Conservation (phyloP, 2,113 vertebrate species). For the Corythoichthys intestinalis region DNA sequence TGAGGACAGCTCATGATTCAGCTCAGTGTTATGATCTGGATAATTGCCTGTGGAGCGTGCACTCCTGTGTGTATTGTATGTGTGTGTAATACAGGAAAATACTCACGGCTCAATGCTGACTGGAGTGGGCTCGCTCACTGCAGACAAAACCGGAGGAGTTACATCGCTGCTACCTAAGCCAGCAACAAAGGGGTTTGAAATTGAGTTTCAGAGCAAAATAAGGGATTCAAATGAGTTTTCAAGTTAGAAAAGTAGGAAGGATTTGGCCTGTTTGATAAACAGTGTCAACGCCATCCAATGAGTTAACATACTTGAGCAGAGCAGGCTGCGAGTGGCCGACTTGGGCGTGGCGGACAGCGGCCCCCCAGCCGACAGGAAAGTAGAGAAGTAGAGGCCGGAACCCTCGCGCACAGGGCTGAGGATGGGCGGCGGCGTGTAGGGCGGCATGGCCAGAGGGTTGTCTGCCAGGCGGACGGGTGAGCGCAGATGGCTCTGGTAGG, state of each 20-base stretch:
- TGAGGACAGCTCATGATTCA: background rate
- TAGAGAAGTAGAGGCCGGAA: conserved; percentile 95
- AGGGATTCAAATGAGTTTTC: background rate
- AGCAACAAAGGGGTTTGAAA: conserved; percentile 14
- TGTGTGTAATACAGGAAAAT: background rate
- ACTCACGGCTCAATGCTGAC: conserved; percentile 99
- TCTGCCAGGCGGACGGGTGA: conserved; percentile 89
- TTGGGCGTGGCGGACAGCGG: conserved; percentile 89
- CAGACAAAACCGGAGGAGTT: conserved; percentile 87
- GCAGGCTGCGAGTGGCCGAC: conserved; percentile 87
- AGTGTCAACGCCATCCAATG: too few relatives aligned
- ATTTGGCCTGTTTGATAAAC: background rate
- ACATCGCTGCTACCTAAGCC: conserved; percentile 87
- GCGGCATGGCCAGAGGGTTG: conserved; percentile 87
- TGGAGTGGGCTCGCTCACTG: conserved; percentile 89
- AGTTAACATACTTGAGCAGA: conserved; percentile 87
- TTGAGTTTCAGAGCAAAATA: background rate
- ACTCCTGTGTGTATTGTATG: background rate
- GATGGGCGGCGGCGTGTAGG: conserved; percentile 95
- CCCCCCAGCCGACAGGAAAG: conserved; percentile 82
- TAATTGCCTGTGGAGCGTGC: background rate
- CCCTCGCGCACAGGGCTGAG: conserved; percentile 96
- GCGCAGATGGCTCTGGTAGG: conserved; percentile 94
- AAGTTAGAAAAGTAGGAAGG: background rate
- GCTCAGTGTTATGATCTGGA: background rate